phyloP scores from a whole-genome alignment of 1,140 invertebrate genomes.

The Odontomachus brunneus region DNA sequence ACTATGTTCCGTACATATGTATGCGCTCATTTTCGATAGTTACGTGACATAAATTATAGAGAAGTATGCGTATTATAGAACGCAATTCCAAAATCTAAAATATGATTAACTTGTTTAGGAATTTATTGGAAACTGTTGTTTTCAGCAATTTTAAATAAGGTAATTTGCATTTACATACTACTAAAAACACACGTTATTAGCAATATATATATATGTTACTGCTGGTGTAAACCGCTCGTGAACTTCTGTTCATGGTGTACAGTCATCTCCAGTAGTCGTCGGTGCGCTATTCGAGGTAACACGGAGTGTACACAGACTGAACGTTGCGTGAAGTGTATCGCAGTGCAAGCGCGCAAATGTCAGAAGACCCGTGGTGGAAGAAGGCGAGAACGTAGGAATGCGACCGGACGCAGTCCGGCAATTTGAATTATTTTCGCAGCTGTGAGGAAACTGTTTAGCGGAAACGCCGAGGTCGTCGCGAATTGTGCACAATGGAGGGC shows the following conservation, averaged over 20 bases:
- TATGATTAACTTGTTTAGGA: too few species aligned
- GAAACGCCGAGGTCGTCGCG: neutral
- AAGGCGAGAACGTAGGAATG: conserved; percentile 65
- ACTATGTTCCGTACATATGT: too few species aligned
- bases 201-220: too few species aligned
- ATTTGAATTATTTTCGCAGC: conserved; percentile 46
- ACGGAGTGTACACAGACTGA: neutral
- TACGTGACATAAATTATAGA: too few species aligned
- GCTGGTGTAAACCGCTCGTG: too few species aligned
- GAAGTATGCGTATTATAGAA: too few species aligned
- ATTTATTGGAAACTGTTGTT: too few species aligned
- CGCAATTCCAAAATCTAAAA: too few species aligned
- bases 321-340: neutral
- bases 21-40: too few species aligned
- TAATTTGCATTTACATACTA: too few species aligned
- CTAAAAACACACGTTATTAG: too few species aligned
- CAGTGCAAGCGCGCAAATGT: conserved; percentile 69
- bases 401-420: conserved; percentile 61
- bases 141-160: too few species aligned
- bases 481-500: conserved; percentile 71
- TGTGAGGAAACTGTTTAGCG: conserved; percentile 9
- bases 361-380: conserved; percentile 50
- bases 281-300: neutral
- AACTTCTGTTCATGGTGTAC: neutral
- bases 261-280: conserved; percentile 1